Percentiles rank a stretch among this genome's conserved stretches.
Conservation (phyloP, 2,888 invertebrate genomes). For the Apomyelois bistriatella region DNA sequence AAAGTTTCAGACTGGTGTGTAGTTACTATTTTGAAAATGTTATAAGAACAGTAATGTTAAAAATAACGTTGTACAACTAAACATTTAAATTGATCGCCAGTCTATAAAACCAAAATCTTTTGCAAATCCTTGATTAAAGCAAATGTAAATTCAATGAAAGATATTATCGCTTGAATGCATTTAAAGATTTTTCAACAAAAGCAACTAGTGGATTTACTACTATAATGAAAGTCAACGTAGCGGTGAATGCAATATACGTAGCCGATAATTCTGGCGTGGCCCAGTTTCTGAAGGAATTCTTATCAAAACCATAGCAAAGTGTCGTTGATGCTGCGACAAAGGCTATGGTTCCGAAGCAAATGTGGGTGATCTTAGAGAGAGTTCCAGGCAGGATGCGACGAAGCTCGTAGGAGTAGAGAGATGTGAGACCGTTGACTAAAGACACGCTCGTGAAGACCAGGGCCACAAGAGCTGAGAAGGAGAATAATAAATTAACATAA, state of each 20-base stretch:
- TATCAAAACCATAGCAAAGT: conserved; percentile 52
- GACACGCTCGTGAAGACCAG: conserved; percentile 41
- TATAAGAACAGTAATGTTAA: too few species aligned
- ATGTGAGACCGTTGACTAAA: conserved; percentile 39
- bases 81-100: too few species aligned
- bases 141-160: neutral
- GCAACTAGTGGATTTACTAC: conserved; percentile 45
- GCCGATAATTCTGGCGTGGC: conserved; percentile 29
- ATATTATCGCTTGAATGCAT: conserved; percentile 23
- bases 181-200: conserved; percentile 33
- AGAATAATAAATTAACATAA: conserved; percentile 9
- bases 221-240: conserved; percentile 36
- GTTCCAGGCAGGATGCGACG: conserved; percentile 32
- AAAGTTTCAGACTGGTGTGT: too few species aligned
- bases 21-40: too few species aligned
- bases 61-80: too few species aligned
- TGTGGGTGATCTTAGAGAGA: conserved; percentile 41
- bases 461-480: conserved; percentile 39
- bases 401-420: conserved; percentile 40
- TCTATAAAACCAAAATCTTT: too few species aligned
- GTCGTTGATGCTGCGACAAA: conserved; percentile 40
- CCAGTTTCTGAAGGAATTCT: conserved; percentile 42
- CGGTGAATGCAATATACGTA: conserved; percentile 39
- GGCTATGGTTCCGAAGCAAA: conserved; percentile 43
- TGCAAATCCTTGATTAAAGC: too few species aligned